Conservation (phyloP, 2,113 vertebrate species). For the Scomber japonicus region DNA sequence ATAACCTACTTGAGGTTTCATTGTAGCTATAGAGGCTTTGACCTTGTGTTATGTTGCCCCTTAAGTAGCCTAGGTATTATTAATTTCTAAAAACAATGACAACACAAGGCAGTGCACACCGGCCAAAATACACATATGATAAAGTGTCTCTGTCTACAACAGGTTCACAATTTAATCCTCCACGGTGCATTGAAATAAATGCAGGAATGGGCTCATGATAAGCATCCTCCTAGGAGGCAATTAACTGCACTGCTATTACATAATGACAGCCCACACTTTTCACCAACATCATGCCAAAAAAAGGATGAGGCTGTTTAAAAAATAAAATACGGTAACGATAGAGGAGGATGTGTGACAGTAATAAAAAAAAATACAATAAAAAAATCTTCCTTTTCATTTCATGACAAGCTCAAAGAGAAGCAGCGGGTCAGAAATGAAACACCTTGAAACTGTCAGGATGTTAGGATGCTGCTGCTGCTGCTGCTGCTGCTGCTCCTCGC, state of each 20-base stretch:
- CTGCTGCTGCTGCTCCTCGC: slow-evolving; percentile 2
- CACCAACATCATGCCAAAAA: slow-evolving; percentile 42
- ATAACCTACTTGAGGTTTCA: slow-evolving; percentile 48
- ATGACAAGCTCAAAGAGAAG: slow-evolving; percentile 32
- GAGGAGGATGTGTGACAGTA: slow-evolving; percentile 16
- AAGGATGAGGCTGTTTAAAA: slow-evolving; percentile 21
- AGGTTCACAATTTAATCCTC: slow-evolving; percentile 38
- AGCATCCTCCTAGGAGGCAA: slow-evolving; percentile 60
- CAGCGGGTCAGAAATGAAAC: slow-evolving; percentile 62
- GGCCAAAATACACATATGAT: slow-evolving; percentile 19
- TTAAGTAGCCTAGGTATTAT: slow-evolving; percentile 57
- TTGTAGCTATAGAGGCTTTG: slow-evolving; percentile 72
- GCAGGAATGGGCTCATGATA: slow-evolving; percentile 41
- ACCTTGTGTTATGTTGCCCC: slow-evolving; percentile 84
- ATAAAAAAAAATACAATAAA: too few species aligned
- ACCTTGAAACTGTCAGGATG: slow-evolving; percentile 75
- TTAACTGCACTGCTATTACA: slow-evolving; percentile 77
- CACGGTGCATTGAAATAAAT: slow-evolving; percentile 35
- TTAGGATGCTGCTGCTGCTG: too few species aligned
- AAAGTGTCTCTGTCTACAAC: slow-evolving; percentile 66
- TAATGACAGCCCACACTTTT: slow-evolving; percentile 79
- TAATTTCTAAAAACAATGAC: slow-evolving; percentile 8
- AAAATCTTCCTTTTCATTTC: slow-evolving; percentile 46
- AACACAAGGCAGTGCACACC: slow-evolving; percentile 35
- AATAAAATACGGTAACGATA: background rate